Conservation (phyloP, 2,113 vertebrate genomes). For the Zosterops lateralis region DNA sequence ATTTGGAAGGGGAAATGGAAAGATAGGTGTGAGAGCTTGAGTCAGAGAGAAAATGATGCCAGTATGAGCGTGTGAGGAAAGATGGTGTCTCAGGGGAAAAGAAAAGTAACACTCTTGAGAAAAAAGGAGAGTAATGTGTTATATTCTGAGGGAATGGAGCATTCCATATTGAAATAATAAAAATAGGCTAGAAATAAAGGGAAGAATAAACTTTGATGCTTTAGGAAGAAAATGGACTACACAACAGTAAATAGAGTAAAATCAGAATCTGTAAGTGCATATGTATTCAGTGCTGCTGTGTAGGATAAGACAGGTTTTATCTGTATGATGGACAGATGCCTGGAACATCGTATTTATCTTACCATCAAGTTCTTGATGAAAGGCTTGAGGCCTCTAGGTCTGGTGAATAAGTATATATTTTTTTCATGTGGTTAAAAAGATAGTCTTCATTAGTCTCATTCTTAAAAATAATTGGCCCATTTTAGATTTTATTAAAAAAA, state of each 20-base stretch:
- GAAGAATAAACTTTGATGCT: not conserved
- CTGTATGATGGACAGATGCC: not conserved
- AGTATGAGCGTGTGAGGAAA: not conserved
- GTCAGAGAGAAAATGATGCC: not conserved
- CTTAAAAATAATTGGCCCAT: not conserved
- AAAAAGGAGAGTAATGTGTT: not conserved
- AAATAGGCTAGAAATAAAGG: not conserved
- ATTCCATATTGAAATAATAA: not conserved
- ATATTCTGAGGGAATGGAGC: not conserved
- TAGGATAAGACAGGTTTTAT: not conserved
- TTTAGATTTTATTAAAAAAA: not conserved
- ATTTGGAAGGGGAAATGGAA: not conserved
- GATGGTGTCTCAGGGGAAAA: accelerated
- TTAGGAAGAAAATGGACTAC: not conserved
- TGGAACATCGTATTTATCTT: not conserved
- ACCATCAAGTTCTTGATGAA: not conserved
- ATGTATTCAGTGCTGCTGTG: not conserved
- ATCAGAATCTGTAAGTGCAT: not conserved
- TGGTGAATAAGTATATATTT: not conserved
- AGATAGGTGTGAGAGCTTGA: not conserved
- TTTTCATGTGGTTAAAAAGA: not conserved
- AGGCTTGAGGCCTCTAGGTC: not conserved
- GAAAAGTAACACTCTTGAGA: not conserved
- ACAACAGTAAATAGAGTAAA: not conserved
- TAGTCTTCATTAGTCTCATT: not conserved